Evolutionary conservation across 2,888 invertebrate species (phyloP).

Genomic region (Dysmachus trigonus): DNA sequence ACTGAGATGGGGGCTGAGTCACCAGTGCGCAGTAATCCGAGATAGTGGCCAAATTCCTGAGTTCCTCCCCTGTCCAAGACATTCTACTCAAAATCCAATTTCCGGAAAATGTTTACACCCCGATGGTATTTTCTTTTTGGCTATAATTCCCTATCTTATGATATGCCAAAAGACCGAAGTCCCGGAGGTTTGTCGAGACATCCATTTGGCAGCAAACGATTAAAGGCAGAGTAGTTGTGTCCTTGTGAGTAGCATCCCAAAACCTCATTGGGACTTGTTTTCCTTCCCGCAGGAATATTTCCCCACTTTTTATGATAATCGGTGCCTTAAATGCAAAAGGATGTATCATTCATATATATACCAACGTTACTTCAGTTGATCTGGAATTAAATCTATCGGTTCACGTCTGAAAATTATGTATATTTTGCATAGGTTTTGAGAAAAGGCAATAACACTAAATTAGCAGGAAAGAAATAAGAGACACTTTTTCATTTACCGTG

Average conservation of each 20-base stretch:
- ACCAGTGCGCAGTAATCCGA: background rate
- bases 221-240: background rate
- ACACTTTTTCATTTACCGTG: background rate
- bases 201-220: background rate
- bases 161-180: background rate
- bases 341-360: background rate
- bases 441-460: background rate
- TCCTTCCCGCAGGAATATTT: background rate
- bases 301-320: background rate
- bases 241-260: background rate
- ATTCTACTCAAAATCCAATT: conserved; percentile 32
- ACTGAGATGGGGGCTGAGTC: background rate
- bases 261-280: background rate
- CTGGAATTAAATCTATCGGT: background rate
- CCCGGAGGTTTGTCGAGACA: background rate
- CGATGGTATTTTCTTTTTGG: background rate
- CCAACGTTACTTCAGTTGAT: background rate
- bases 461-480: background rate
- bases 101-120: background rate
- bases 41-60: background rate
- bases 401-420: background rate
- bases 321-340: background rate
- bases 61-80: background rate
- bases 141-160: background rate
- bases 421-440: background rate